Evolutionary conservation across 2,797 vertebrate genomes (phyloP).

Genomic region (Taenioides sp.): DNA sequence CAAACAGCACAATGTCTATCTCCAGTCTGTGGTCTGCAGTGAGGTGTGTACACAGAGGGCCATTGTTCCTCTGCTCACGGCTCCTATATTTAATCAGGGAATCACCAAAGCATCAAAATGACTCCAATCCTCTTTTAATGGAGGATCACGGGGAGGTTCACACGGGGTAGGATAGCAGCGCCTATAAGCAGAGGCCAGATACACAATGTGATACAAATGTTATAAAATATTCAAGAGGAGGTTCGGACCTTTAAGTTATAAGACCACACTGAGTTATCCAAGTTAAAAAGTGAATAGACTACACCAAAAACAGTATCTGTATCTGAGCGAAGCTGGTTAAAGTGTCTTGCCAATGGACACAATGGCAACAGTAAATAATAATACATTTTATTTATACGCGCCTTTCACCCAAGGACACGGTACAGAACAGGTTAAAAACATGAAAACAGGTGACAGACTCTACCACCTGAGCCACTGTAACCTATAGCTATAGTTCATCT

Average conservation of each 20-base stretch:
- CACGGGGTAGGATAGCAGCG: conserved; percentile 15
- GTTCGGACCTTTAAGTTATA: neutral
- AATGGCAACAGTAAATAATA: too few species aligned
- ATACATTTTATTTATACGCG: too few species aligned
- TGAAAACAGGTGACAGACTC: too few species aligned
- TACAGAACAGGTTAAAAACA: too few species aligned
- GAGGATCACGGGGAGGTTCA: conserved; percentile 45
- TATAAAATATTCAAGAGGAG: neutral
- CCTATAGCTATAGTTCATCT: too few species aligned
- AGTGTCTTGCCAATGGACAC: too few species aligned
- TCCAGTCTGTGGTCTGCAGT: conserved; percentile 27
- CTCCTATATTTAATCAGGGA: conserved; percentile 32
- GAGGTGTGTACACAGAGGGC: conserved; percentile 44
- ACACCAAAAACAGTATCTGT: too few species aligned
- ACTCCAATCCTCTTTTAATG: conserved; percentile 27
- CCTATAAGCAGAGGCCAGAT: conserved; percentile 29
- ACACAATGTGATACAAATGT: conserved; percentile 13
- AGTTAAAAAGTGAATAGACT: neutral
- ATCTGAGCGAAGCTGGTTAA: too few species aligned
- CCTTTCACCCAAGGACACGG: too few species aligned
- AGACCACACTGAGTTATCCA: neutral
- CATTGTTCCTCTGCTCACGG: conserved; percentile 32
- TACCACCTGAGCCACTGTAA: too few species aligned
- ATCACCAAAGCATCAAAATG: conserved; percentile 31
- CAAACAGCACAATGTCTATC: conserved; percentile 1